These are phyloP conservation scores for Capreolus pygargus DNA, from an alignment of 2,113 vertebrate species.

Conservation along the genomic window DNA sequence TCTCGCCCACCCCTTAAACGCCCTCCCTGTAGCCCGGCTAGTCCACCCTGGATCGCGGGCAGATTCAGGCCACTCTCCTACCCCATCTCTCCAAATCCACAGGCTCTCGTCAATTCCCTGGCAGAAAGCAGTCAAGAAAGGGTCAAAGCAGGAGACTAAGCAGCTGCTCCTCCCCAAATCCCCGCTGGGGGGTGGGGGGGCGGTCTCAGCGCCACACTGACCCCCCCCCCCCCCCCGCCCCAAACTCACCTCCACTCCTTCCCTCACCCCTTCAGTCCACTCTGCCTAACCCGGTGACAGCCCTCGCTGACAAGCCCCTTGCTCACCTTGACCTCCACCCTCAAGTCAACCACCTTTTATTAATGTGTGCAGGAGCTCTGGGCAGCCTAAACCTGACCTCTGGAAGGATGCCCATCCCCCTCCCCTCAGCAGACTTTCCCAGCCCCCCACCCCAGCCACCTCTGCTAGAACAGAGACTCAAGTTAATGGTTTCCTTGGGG, in stretches of 20 bases:
- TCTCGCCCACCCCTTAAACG: neutral
- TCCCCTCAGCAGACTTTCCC: neutral
- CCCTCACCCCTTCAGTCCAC: neutral
- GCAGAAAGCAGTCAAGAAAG: neutral
- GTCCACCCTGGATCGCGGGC: neutral
- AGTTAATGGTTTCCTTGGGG: constrained; percentile 51
- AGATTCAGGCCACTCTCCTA: neutral
- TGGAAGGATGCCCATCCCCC: neutral
- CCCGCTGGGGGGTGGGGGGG: neutral
- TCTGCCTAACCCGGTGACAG: neutral
- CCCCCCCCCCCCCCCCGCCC: neutral
- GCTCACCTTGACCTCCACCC: neutral
- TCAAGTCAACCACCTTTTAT: neutral
- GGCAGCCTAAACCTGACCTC: neutral
- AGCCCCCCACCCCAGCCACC: neutral
- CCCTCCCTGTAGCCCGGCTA: neutral
- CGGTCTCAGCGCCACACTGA: neutral
- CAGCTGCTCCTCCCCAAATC: neutral
- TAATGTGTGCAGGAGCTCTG: neutral
- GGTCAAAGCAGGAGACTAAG: neutral
- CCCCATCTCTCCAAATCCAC: neutral
- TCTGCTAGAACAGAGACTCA: neutral
- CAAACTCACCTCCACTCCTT: neutral
- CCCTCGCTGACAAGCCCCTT: neutral
- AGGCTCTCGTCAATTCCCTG: neutral